These are phyloP conservation scores for Pangasius krempfi DNA, from an alignment of 2,797 vertebrate genomes.

Conservation along the genomic window DNA sequence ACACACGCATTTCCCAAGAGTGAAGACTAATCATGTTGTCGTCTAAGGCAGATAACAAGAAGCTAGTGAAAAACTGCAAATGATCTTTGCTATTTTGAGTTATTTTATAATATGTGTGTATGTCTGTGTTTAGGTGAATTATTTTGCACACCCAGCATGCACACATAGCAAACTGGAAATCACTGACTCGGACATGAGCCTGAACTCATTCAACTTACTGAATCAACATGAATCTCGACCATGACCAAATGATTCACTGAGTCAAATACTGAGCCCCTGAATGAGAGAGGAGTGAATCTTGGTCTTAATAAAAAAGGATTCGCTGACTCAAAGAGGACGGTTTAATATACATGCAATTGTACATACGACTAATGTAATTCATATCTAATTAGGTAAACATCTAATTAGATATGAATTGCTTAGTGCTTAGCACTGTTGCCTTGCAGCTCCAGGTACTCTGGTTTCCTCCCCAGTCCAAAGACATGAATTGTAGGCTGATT, in stretches of 20 bases:
- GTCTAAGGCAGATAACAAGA: not conserved
- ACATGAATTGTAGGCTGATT: too few species aligned
- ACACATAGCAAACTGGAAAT: not conserved
- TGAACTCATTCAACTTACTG: not conserved
- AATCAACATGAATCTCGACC: not conserved
- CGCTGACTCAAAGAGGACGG: not conserved
- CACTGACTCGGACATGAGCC: not conserved
- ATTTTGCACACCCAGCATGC: not conserved
- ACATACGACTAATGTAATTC: not conserved
- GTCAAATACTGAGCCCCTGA: not conserved
- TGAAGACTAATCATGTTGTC: slow-evolving; percentile 8
- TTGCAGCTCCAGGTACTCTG: too few species aligned
- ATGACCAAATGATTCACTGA: not conserved
- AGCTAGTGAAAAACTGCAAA: slow-evolving; percentile 11
- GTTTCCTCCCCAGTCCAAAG: too few species aligned
- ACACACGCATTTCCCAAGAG: slow-evolving; percentile 2
- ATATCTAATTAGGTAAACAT: not conserved
- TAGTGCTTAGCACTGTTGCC: too few species aligned
- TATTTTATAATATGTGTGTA: not conserved
- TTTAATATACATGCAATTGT: not conserved
- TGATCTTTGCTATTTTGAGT: slow-evolving; percentile 12
- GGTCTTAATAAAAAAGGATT: not conserved
- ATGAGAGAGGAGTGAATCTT: not conserved
- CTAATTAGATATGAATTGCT: too few species aligned
- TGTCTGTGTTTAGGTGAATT: not conserved